A percentile compares a stretch with the other conserved stretches of the same genome.
These are phyloP conservation scores for Synanthedon formicaeformis DNA, from an alignment of 2,888 invertebrate genomes.

Conservation along the genomic window DNA sequence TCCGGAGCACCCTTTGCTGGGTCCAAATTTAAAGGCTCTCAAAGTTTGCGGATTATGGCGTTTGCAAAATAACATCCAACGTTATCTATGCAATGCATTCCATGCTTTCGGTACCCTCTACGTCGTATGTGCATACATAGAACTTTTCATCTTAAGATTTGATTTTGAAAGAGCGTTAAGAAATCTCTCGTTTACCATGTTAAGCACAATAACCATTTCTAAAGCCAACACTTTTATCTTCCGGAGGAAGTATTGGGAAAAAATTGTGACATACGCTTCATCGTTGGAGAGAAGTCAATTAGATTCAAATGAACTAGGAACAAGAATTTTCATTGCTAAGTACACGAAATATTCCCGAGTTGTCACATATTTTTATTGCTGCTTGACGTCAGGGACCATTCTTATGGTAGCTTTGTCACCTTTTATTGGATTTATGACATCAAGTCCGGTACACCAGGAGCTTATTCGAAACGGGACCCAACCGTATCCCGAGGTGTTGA, in stretches of 20 bases:
- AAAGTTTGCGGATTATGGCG: constrained; percentile 39
- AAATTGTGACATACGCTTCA: constrained; percentile 33
- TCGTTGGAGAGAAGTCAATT: constrained; percentile 30
- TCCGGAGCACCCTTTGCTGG: constrained; percentile 25
- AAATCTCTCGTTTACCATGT: constrained; percentile 46
- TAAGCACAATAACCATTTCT: constrained; percentile 41
- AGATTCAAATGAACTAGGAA: constrained; percentile 18
- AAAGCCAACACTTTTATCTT: constrained; percentile 40
- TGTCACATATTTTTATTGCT: constrained; percentile 44
- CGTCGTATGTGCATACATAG: constrained; percentile 42
- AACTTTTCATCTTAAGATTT: constrained; percentile 37
- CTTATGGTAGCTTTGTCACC: constrained; percentile 41
- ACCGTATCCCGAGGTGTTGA: constrained; percentile 50
- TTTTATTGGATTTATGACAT: constrained; percentile 26
- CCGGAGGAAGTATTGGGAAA: constrained; percentile 40
- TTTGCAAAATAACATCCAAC: constrained; percentile 14
- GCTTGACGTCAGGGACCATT: constrained; percentile 37
- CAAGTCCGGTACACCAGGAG: constrained; percentile 14
- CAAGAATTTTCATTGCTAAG: constrained; percentile 20
- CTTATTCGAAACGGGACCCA: constrained; percentile 24
- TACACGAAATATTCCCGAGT: constrained; percentile 42
- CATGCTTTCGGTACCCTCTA: constrained; percentile 32
- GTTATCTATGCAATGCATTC: constrained; percentile 21
- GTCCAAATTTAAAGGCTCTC: constrained; percentile 35
- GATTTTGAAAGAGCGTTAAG: constrained; percentile 35